phyloP scores from a whole-genome alignment of 2,797 vertebrate genomes.

The Meriones psammophilus region DNA sequence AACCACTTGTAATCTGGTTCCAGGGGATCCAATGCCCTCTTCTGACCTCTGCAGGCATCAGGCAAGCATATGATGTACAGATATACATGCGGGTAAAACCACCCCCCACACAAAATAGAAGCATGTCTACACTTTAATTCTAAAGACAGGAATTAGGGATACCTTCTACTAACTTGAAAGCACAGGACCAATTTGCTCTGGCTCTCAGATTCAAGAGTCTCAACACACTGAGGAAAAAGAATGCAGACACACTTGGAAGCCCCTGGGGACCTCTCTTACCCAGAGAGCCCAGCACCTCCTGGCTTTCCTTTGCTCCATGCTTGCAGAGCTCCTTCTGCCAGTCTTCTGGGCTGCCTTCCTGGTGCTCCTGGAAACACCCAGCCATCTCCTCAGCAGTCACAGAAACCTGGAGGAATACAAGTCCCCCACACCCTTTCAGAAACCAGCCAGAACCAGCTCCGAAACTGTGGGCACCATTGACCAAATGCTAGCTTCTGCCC shows the following conservation, averaged over 20 bases:
- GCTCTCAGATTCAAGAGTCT: background rate
- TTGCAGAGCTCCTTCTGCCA: constrained; percentile 80
- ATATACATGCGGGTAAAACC: background rate
- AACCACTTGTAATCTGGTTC: background rate
- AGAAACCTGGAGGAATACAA: constrained; percentile 69
- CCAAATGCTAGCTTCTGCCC: background rate
- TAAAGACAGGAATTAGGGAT: background rate
- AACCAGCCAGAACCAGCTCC: background rate
- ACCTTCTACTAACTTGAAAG: background rate
- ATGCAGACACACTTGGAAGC: background rate
- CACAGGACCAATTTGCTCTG: background rate
- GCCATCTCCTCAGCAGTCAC: constrained; percentile 63
- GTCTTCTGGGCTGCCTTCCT: constrained; percentile 69
- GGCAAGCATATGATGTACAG: background rate
- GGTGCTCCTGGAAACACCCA: constrained; percentile 74
- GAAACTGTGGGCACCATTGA: background rate
- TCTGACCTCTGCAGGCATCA: background rate
- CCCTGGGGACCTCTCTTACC: constrained; percentile 66
- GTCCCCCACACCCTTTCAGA: background rate
- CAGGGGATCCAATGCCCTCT: background rate
- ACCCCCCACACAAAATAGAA: background rate
- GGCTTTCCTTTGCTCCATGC: constrained; percentile 57
- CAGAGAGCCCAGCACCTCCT: constrained; percentile 67
- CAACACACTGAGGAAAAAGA: background rate
- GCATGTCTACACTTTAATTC: background rate